Evolutionary conservation across 1,140 invertebrate genomes (phyloP), one percentile per base, ranked within the genome.

Genomic region (Nebria ingens): DNA sequence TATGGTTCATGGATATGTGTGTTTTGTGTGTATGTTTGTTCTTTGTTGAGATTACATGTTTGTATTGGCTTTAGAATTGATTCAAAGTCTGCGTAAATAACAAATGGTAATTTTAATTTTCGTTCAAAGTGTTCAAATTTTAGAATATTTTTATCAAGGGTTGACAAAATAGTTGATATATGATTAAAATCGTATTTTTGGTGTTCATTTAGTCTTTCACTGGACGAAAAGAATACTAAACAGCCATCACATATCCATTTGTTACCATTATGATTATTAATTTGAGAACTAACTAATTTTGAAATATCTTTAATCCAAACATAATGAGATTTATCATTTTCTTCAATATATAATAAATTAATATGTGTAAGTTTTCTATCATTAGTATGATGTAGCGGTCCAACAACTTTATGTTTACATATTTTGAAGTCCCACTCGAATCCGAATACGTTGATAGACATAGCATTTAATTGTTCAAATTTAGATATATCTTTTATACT

Each of bases 1-100:
- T 56, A 63, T 29, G 65, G 61, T 21, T 56, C 52, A 59, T 71
- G 66, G 53, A 65, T 63, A 51, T 66, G 60, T 38, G 59, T 63
- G 38, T 25, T 53, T 51, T n/a, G 15, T 17, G 54, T 58, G 23
- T 25, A 56, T 2, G 53, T 20, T 20, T 51, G 42, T 34, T 51
- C 29, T 21, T 38, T 19, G 19, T 61, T 58, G 52, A 53, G 57
- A 29, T 23, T 40, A 29, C 19, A 51, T 20, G 23, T 19, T 2
- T 20, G 22, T 15, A 54, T 25, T 51, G 53, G 25, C 50, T 56
- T 29, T 15, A 63, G 53, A 6, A 65, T 19, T 50, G 59, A 63
- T 59, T 69, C 64, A 52, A 68, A 61, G 59, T 70, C 64, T 12
- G 53, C 53, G 9, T 40, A 19, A 19, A 54, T 54, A 49, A 40